Percentiles rank a stretch among this genome's conserved stretches.
Conservation (phyloP, 1,140 invertebrate species). For the Lepidurus apus region DNA sequence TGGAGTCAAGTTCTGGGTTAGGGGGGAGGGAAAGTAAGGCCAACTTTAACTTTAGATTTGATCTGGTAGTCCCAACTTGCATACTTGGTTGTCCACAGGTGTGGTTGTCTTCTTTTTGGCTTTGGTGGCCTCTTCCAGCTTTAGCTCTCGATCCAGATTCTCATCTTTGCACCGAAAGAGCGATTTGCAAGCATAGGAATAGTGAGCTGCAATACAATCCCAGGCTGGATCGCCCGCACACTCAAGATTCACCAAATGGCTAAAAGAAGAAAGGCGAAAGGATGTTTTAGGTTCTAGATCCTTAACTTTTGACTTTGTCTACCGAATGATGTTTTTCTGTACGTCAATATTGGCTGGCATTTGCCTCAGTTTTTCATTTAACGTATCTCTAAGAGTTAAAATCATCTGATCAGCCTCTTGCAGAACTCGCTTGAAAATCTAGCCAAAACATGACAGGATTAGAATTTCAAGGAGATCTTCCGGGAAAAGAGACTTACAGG, state of each 20-base stretch:
- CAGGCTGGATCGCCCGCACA: slow-evolving; percentile 81
- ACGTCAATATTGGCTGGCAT: slow-evolving; percentile 84
- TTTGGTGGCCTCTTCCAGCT: slow-evolving; percentile 23
- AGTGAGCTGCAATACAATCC: slow-evolving; percentile 76
- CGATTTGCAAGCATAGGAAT: slow-evolving; percentile 63
- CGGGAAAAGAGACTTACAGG: slow-evolving; percentile 53
- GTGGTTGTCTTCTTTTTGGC: slow-evolving; percentile 23
- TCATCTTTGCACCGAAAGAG: slow-evolving; percentile 57
- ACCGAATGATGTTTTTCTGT: slow-evolving; percentile 85
- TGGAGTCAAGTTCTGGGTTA: slow-evolving; percentile 36
- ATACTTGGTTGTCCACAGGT: slow-evolving; percentile 16
- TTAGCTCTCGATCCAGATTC: slow-evolving; percentile 45
- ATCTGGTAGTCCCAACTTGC: background rate
- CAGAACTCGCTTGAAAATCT: slow-evolving; percentile 78
- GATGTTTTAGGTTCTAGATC: background rate
- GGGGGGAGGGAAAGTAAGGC: background rate
- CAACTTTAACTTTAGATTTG: background rate
- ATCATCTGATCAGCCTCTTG: slow-evolving; percentile 87
- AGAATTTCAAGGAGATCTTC: background rate
- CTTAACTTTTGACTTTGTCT: slow-evolving; percentile 39
- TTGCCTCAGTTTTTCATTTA: slow-evolving; percentile 76
- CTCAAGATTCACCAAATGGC: slow-evolving; percentile 58
- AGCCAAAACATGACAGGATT: slow-evolving; percentile 26
- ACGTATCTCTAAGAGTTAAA: slow-evolving; percentile 66
- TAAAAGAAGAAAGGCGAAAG: slow-evolving; percentile 38